Conservation (phyloP, 2,888 invertebrate species). For the Cartodere bifasciata region DNA sequence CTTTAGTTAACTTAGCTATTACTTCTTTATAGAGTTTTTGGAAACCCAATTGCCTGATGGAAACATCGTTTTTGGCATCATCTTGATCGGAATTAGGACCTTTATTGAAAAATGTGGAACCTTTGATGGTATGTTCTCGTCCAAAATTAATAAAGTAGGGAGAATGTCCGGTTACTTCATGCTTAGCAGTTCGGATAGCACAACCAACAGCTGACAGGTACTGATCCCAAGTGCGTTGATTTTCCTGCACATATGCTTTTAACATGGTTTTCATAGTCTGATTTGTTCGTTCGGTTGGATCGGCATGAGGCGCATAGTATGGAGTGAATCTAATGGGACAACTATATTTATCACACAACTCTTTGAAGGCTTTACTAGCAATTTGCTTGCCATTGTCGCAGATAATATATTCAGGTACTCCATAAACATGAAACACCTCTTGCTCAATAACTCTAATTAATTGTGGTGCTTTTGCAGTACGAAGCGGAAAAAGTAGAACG, state of each 20-base stretch:
- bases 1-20: no score
- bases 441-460: conserved; percentile 8
- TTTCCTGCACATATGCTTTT: conserved; percentile 10
- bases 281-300: conserved; percentile 12
- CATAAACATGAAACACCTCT: conserved; percentile 15
- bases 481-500: conserved; percentile 1
- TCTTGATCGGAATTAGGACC: no score
- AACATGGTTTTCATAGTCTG: conserved; percentile 13
- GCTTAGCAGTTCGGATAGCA: conserved; percentile 13
- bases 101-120: no score
- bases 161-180: conserved; percentile 13
- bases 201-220: conserved; percentile 11
- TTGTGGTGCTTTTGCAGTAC: conserved; percentile 4
- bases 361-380: background rate
- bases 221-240: conserved; percentile 13
- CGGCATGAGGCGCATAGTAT: conserved; percentile 8
- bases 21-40: no score
- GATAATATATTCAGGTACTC: conserved; percentile 11
- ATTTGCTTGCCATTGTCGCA: conserved; percentile 15
- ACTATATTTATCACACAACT: conserved; percentile 4
- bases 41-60: no score
- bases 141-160: conserved; percentile 14
- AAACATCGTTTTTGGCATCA: no score
- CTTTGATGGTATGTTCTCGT: conserved; percentile 8
- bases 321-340: conserved; percentile 3